Evolutionary conservation across 2,888 invertebrate genomes (phyloP).

Genomic region (Nomada flava): DNA sequence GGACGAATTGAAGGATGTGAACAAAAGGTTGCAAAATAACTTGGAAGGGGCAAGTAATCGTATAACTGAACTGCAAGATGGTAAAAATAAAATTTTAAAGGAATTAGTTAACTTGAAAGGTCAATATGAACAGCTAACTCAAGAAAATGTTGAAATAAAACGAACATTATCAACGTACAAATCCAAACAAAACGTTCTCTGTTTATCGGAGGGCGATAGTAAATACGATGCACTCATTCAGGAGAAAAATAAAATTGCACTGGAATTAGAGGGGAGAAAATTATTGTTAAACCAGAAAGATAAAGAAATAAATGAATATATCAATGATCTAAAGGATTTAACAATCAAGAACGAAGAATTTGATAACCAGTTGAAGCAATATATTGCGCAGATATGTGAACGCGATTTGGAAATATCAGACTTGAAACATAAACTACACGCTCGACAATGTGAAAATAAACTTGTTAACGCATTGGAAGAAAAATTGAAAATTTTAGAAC

Average conservation of each 20-base stretch:
- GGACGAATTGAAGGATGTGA: slow-evolving; percentile 78
- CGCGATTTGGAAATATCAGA: slow-evolving; percentile 54
- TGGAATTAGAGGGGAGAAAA: slow-evolving; percentile 84
- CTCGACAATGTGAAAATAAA: slow-evolving; percentile 37
- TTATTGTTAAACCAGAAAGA: slow-evolving; percentile 81
- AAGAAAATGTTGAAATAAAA: slow-evolving; percentile 74
- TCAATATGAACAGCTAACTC: slow-evolving; percentile 63
- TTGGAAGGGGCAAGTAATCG: slow-evolving; percentile 81
- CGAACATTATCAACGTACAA: slow-evolving; percentile 61
- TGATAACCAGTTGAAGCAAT: slow-evolving; percentile 85
- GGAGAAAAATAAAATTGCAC: slow-evolving; percentile 76
- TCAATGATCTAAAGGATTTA: slow-evolving; percentile 83
- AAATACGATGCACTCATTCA: slow-evolving; percentile 72
- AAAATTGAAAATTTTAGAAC: slow-evolving; percentile 80
- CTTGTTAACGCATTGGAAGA: slow-evolving; percentile 34
- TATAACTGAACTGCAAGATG: slow-evolving; percentile 76
- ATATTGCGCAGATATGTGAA: slow-evolving; percentile 48
- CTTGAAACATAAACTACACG: slow-evolving; percentile 56
- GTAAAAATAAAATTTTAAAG: slow-evolving; percentile 73
- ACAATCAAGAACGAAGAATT: slow-evolving; percentile 83
- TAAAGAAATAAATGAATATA: slow-evolving; percentile 83
- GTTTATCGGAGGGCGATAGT: slow-evolving; percentile 57
- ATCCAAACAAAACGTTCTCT: slow-evolving; percentile 54
- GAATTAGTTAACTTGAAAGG: slow-evolving; percentile 71
- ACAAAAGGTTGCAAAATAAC: slow-evolving; percentile 77